Evolutionary conservation across 2,113 vertebrate species (phyloP).

Genomic region (Anhinga anhinga): DNA sequence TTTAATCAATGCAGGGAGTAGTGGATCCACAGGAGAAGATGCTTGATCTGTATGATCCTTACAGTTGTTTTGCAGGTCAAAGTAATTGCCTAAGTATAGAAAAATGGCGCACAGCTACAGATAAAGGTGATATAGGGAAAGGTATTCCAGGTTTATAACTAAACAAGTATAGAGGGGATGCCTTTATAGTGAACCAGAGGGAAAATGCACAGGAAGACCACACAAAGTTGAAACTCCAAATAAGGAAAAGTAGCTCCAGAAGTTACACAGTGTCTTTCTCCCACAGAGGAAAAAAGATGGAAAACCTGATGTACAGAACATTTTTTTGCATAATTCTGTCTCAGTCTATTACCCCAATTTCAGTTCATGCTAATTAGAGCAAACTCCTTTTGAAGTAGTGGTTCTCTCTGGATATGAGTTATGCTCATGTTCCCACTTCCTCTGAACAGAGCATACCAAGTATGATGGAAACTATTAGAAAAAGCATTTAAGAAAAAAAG

Average conservation of each 20-base stretch:
- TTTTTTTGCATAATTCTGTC: neutral
- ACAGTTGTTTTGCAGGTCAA: neutral
- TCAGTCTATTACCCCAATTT: neutral
- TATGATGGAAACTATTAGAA: neutral
- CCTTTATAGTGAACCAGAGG: neutral
- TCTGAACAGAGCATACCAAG: neutral
- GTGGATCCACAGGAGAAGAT: neutral
- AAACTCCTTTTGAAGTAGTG: neutral
- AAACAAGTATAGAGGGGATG: neutral
- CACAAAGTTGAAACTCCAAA: neutral
- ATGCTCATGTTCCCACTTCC: neutral
- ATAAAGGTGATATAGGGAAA: neutral
- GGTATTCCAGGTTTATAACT: neutral
- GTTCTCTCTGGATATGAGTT: neutral
- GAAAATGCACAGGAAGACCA: neutral
- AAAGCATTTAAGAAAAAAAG: neutral
- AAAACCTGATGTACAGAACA: neutral
- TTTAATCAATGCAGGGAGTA: accelerated
- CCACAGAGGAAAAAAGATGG: neutral
- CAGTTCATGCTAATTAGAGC: neutral
- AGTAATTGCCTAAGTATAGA: neutral
- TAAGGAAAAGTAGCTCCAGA: neutral
- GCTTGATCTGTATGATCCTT: neutral
- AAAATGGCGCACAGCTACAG: neutral
- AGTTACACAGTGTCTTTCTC: neutral